Evolutionary conservation across 2,113 vertebrate species (phyloP).

Genomic region (Ploceus nigricollis): DNA sequence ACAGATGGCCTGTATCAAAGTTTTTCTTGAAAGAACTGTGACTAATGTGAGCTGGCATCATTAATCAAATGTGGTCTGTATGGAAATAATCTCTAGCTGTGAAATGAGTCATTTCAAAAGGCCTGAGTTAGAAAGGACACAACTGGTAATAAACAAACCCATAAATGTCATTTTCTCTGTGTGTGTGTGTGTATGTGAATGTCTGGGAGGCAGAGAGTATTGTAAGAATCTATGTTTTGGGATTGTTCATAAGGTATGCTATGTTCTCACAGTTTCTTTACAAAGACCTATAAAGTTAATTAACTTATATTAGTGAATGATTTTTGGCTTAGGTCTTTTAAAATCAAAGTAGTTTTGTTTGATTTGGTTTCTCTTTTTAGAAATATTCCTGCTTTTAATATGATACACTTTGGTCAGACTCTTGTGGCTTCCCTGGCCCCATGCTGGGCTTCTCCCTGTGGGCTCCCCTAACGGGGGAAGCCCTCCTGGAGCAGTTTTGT

Average conservation of each 20-base stretch:
- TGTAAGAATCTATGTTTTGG: background rate
- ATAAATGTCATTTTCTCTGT: background rate
- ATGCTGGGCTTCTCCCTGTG: too few species aligned
- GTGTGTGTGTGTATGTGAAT: background rate
- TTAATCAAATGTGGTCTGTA: background rate
- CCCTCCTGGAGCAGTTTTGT: too few species aligned
- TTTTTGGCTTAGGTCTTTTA: background rate
- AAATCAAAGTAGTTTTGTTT: rapidly evolving
- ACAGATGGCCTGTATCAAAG: slow-evolving; percentile 43
- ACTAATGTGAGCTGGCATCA: slow-evolving; percentile 12
- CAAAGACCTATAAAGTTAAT: background rate
- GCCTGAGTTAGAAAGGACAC: background rate
- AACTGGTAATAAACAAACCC: background rate
- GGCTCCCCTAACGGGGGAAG: too few species aligned
- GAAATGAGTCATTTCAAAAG: slow-evolving; percentile 2
- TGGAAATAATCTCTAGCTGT: slow-evolving; percentile 3
- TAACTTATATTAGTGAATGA: background rate
- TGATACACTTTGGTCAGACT: background rate
- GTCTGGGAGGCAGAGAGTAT: background rate
- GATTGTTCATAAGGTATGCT: background rate
- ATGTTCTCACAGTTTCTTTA: background rate
- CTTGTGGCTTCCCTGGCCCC: too few species aligned
- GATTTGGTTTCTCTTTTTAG: background rate
- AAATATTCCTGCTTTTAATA: background rate
- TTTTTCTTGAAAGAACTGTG: slow-evolving; percentile 42